Evolutionary conservation across 2,888 invertebrate species (phyloP), one percentile per base, ranked within the genome.

Genomic region (Apamea monoglypha): DNA sequence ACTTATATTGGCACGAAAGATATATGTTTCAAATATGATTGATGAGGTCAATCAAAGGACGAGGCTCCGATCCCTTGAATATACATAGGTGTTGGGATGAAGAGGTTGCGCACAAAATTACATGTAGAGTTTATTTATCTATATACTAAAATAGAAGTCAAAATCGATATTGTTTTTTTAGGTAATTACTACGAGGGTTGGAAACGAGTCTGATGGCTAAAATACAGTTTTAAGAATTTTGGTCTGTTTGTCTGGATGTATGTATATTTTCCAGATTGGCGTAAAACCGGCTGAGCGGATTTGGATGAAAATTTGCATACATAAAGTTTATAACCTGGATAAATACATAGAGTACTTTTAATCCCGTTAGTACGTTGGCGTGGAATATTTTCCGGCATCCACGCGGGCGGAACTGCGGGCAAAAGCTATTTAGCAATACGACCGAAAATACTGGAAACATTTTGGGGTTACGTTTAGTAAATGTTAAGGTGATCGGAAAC

Each of bases 21-120:
- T 80, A 18, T 53, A 36, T 36, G 25, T 61, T 53, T 53, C 40
- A 53, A 44, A 63, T 1, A 44, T 79, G 44, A 79, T 82, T 79
- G 63, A 79, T 75, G 44, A 47, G 16, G 76, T 56, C 44, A n/a
- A 44, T 18, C 16, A 50, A 40, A 59, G 18, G 16, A 36, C n/a
- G 5, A 44, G 14, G 2, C 10, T 68, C n/a, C 29, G n/a, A 1
- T 12, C 50, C 18, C 8, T n/a, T 0, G 16, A 36, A 61, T n/a
- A 18, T 29, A 29, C 40, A 40, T 40, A 40, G 6, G 47, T 14
- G 5, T 14, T 47, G 14, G 14, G 21, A 29, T 21, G 68, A 29
- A 29, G 14, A 14, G 4, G 1, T 32, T 25, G 18, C 2, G 32
- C 10, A 3, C 25, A 18, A 36, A 59, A 32, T 53, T 56, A 25